Percentiles rank a stretch among this genome's conserved stretches.
These are phyloP conservation scores for Zoanthus sansibaricus DNA, from an alignment of 92 coral and sea anemone species.

Conservation along the genomic window DNA sequence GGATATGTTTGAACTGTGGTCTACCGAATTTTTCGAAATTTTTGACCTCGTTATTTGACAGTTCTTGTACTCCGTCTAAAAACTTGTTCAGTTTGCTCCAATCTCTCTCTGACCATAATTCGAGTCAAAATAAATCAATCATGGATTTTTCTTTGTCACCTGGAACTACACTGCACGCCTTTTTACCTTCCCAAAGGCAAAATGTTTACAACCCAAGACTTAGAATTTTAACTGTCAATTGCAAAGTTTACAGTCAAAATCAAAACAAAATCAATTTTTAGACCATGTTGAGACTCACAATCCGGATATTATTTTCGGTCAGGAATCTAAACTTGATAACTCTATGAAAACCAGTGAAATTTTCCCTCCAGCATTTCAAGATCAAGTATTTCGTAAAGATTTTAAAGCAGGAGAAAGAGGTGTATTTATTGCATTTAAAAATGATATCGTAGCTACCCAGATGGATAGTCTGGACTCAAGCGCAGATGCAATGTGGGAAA, in stretches of 20 bases:
- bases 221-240: not conserved
- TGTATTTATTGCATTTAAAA: not conserved
- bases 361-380: slow-evolving; percentile 16
- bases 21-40: slow-evolving; percentile 28
- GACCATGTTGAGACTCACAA: not conserved
- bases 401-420: slow-evolving; percentile 8
- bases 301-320: slow-evolving; percentile 10
- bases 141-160: not conserved
- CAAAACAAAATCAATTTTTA: not conserved
- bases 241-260: not conserved
- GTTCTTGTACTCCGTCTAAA: not conserved
- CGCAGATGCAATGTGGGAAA: not conserved
- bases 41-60: not conserved
- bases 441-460: not conserved
- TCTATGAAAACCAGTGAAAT: not conserved
- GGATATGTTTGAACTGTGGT: not conserved
- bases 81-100: not conserved
- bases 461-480: not conserved
- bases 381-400: slow-evolving; percentile 1
- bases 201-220: not conserved
- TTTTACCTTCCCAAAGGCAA: not conserved
- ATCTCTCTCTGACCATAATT: too few relatives aligned
- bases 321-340: not conserved
- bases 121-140: not conserved
- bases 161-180: not conserved